These are phyloP conservation scores for Lepidocyrtoides sp. DNA, from an alignment of 2,888 invertebrate genomes.

Conservation along the genomic window DNA sequence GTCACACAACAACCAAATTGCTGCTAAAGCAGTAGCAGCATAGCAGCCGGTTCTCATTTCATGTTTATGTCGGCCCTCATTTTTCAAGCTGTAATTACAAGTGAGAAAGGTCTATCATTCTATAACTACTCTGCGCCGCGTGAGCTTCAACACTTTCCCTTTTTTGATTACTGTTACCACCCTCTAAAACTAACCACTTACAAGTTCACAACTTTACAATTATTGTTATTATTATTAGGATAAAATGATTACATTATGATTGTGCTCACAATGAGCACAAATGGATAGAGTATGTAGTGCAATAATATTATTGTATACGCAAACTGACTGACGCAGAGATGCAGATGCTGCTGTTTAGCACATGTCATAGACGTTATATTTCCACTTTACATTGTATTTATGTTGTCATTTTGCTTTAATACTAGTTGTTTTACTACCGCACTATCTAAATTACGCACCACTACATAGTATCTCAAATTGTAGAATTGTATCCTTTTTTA, in stretches of 20 bases:
- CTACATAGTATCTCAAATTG: background rate
- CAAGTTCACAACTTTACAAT: constrained; percentile 30
- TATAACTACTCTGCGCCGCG: constrained; percentile 13
- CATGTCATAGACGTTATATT: constrained; percentile 37
- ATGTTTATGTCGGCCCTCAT: background rate
- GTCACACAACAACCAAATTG: too few relatives aligned
- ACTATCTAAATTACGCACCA: background rate
- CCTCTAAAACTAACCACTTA: constrained; percentile 42
- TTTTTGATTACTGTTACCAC: constrained; percentile 39
- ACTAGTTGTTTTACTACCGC: background rate
- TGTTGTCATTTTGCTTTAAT: background rate
- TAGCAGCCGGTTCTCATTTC: background rate
- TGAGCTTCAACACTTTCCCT: constrained; percentile 67
- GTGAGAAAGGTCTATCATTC: constrained; percentile 30
- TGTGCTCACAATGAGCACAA: background rate
- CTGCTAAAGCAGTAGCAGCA: background rate
- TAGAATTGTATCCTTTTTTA: background rate
- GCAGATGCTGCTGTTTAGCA: constrained; percentile 55
- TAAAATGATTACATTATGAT: constrained; percentile 37
- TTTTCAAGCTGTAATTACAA: constrained; percentile 13
- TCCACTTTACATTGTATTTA: background rate
- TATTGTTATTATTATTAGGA: constrained; percentile 45
- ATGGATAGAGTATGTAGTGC: background rate
- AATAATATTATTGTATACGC: background rate
- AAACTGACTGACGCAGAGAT: background rate